A percentile compares a stretch with the other conserved stretches of the same genome.
Conservation (phyloP, 2,113 vertebrate genomes). For the Fulmarus glacialis region DNA sequence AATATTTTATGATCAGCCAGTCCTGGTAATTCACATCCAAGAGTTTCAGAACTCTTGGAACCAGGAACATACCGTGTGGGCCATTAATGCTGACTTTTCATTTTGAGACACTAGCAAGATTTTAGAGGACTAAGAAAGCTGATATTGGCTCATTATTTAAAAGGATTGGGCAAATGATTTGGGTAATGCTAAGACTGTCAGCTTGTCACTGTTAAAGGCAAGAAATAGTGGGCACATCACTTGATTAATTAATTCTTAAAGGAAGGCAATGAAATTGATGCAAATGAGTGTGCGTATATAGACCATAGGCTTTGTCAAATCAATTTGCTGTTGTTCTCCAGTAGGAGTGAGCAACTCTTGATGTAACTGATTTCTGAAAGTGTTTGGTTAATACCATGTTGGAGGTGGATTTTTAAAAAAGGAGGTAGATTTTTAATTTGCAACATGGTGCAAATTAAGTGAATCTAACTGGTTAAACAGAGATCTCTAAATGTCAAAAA, state of each 20-base stretch:
- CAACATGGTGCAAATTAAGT: background rate
- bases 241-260: background rate
- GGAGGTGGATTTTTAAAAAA: background rate
- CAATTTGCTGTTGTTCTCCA: background rate
- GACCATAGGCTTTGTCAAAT: background rate
- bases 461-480: background rate
- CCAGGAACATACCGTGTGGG: rapidly evolving
- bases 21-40: background rate
- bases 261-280: background rate
- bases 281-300: background rate
- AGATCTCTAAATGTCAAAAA: background rate
- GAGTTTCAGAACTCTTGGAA: background rate
- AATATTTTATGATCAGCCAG: background rate
- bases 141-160: background rate
- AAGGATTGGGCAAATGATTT: background rate
- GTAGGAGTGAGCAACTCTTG: background rate
- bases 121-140: background rate
- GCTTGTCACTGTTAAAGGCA: background rate
- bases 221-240: background rate
- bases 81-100: background rate
- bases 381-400: rapidly evolving
- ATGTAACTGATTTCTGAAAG: background rate
- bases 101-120: background rate
- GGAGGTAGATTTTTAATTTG: too few relatives aligned
- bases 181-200: background rate